Evolutionary conservation across 2,797 vertebrate genomes (phyloP).

Genomic region (Characodon lateralis): DNA sequence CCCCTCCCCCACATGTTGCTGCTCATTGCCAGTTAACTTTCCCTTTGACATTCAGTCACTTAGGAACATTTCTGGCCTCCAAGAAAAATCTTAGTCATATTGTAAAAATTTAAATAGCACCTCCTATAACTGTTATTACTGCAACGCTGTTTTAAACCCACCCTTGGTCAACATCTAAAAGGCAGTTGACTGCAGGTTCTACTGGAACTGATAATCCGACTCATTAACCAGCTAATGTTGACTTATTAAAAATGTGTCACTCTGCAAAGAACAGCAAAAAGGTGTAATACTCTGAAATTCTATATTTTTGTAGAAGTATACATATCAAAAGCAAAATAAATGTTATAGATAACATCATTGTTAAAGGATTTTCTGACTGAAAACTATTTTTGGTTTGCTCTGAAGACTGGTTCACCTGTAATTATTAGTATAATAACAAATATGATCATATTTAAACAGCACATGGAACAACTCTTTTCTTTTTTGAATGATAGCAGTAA

Average conservation of each 20-base stretch:
- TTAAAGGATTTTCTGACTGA: background rate
- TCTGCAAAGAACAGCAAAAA: background rate
- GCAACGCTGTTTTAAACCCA: background rate
- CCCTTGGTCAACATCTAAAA: background rate
- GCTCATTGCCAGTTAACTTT: background rate
- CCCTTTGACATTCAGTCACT: background rate
- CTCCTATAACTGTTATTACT: background rate
- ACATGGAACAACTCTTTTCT: background rate
- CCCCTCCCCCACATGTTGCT: slow-evolving; percentile 1
- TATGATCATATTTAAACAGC: background rate
- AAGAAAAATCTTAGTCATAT: background rate
- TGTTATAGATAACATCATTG: background rate
- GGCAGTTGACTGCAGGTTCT: background rate
- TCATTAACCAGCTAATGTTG: background rate
- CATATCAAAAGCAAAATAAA: background rate
- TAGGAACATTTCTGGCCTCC: background rate
- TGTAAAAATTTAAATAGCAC: background rate
- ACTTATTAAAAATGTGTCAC: background rate
- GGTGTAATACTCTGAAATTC: background rate
- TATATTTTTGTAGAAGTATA: background rate
- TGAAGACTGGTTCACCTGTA: background rate
- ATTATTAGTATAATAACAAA: background rate
- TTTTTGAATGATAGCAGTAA: background rate
- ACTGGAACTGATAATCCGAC: background rate
- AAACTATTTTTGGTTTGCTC: background rate